These are phyloP conservation scores for Fregata magnificens DNA, from an alignment of 2,113 vertebrate genomes.

Conservation along the genomic window DNA sequence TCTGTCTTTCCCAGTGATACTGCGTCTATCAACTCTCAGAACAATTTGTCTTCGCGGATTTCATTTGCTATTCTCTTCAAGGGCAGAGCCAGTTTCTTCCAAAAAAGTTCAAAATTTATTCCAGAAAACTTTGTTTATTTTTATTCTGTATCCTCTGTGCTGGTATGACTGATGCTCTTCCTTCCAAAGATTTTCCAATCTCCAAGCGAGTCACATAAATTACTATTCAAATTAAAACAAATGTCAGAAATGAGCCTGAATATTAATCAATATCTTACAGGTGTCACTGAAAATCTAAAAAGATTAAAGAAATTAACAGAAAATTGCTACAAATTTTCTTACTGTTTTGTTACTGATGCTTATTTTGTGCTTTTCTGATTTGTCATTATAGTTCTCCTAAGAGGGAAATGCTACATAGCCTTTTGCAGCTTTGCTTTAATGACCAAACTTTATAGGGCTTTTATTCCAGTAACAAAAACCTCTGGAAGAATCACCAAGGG, in stretches of 20 bases:
- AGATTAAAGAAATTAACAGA: neutral
- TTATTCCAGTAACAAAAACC: neutral
- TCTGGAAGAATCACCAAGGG: neutral
- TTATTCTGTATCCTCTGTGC: neutral
- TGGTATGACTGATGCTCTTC: neutral
- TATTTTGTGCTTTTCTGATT: neutral
- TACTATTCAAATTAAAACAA: neutral
- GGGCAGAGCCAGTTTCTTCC: neutral
- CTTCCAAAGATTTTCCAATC: neutral
- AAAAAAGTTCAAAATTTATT: neutral
- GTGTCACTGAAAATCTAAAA: neutral
- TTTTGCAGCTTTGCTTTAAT: neutral
- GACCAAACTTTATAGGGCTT: neutral
- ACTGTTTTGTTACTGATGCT: neutral
- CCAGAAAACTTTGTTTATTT: neutral
- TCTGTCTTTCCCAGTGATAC: conserved; percentile 26
- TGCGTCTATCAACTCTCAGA: conserved; percentile 9
- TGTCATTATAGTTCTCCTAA: neutral
- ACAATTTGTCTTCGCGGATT: conserved; percentile 9
- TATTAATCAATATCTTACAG: neutral
- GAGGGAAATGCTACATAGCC: neutral
- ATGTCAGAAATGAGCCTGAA: neutral
- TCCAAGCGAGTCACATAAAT: neutral
- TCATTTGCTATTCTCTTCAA: conserved; percentile 6
- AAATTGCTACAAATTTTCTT: neutral